Conservation (phyloP, 2,113 vertebrate species). For the Carassius gibelio region DNA sequence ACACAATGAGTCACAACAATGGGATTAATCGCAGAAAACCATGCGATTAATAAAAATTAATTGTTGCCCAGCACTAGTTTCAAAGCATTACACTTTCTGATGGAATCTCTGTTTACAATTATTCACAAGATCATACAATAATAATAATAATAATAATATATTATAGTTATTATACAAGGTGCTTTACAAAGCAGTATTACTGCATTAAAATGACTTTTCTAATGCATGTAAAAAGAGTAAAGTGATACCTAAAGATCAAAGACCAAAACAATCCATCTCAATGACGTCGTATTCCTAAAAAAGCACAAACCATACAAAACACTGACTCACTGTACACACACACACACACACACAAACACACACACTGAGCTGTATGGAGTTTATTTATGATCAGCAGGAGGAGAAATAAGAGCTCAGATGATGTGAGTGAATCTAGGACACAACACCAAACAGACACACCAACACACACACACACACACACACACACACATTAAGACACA, state of each 20-base stretch:
- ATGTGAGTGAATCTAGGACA: slow-evolving; percentile 26
- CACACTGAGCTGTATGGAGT: neutral
- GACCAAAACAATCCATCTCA: neutral
- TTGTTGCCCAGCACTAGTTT: too few relatives aligned
- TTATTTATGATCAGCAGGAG: slow-evolving; percentile 46
- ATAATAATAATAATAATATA: too few relatives aligned
- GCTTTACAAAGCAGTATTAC: neutral
- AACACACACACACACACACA: neutral
- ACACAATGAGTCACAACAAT: too few relatives aligned
- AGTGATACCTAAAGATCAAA: neutral
- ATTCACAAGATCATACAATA: neutral
- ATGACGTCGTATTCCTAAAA: neutral
- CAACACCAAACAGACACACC: neutral
- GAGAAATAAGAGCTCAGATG: neutral
- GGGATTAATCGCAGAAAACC: too few relatives aligned
- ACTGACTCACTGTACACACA: neutral
- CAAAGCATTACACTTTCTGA: neutral
- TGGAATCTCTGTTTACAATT: neutral
- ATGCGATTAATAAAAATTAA: too few relatives aligned
- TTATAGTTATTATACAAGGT: too few relatives aligned
- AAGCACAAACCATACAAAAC: slow-evolving; percentile 4
- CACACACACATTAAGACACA: neutral
- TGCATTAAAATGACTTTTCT: neutral
- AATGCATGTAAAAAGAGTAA: neutral
- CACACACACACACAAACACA: too few relatives aligned